Evolutionary conservation across 37 sponge, comb jelly and placozoan genomes (phyloP).

Genomic region (Beroe ovata): DNA sequence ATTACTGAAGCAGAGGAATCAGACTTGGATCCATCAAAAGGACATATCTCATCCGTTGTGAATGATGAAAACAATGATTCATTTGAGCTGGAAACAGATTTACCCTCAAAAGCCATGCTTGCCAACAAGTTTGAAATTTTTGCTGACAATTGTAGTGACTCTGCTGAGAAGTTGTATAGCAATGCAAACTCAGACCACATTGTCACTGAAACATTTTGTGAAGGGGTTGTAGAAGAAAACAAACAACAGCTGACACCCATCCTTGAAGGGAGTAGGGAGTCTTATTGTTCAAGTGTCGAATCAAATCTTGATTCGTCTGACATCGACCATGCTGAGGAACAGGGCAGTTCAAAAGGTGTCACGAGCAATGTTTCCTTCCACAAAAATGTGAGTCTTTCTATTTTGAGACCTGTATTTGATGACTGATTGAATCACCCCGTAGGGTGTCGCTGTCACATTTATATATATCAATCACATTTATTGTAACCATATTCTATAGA

Average conservation of each 20-base stretch:
- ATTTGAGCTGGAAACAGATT: not conserved
- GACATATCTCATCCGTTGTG: not conserved
- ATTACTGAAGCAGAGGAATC: conserved; percentile 22
- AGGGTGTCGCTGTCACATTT: too few relatives aligned
- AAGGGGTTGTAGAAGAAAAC: conserved; percentile 7
- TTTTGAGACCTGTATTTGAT: too few relatives aligned
- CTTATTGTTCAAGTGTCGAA: conserved; percentile 18
- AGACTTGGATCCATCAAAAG: not conserved
- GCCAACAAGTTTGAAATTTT: not conserved
- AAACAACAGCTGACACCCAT: conserved; percentile 40
- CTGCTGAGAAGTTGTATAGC: not conserved
- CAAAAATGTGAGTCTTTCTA: too few relatives aligned
- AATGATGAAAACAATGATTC: too few relatives aligned
- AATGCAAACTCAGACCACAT: too few relatives aligned
- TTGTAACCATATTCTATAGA: too few relatives aligned
- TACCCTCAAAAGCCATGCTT: not conserved
- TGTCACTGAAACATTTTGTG: not conserved
- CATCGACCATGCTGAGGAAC: too few relatives aligned
- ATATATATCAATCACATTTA: too few relatives aligned
- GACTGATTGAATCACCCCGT: too few relatives aligned
- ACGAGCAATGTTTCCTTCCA: too few relatives aligned
- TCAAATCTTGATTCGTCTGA: too few relatives aligned
- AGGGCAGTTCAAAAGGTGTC: too few relatives aligned
- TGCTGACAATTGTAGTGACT: not conserved
- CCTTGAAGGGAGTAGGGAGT: conserved; percentile 39